Evolutionary conservation across 2,888 invertebrate genomes (phyloP).

Genomic region (Caenorhabditis virilis): DNA sequence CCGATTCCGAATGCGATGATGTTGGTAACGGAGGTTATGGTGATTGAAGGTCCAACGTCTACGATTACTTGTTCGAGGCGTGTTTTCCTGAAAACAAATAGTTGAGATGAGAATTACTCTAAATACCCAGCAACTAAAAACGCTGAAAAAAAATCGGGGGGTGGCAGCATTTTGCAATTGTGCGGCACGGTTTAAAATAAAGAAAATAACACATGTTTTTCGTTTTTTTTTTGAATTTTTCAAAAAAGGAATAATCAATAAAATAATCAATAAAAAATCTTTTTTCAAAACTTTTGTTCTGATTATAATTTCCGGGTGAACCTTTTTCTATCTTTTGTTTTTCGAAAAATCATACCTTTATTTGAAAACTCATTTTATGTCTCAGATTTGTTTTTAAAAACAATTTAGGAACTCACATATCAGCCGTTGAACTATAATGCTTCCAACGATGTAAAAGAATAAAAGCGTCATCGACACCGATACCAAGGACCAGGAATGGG

Average conservation of each 20-base stretch:
- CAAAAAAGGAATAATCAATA: no score
- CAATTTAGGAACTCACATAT: constrained; percentile 15
- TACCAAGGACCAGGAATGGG: constrained; percentile 64
- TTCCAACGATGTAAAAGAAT: constrained; percentile 66
- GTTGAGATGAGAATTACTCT: neutral
- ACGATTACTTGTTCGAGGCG: constrained; percentile 54
- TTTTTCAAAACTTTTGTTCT: no score
- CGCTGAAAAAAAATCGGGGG: neutral
- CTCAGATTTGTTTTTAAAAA: neutral
- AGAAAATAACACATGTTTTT: neutral
- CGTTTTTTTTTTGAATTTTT: no score
- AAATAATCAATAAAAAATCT: no score
- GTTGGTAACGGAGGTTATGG: constrained; percentile 66
- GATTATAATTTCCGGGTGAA: neutral
- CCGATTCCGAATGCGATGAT: constrained; percentile 67
- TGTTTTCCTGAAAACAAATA: constrained; percentile 8
- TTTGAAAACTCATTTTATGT: neutral
- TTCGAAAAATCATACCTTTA: neutral
- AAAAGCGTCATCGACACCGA: constrained; percentile 68
- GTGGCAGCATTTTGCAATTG: neutral
- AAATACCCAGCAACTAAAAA: neutral
- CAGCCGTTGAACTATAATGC: constrained; percentile 36
- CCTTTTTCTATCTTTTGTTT: neutral
- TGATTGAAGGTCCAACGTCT: constrained; percentile 66
- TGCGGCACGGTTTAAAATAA: no score